These are phyloP conservation scores for Ruditapes philippinarum DNA, from an alignment of 1,140 invertebrate species.

Conservation along the genomic window DNA sequence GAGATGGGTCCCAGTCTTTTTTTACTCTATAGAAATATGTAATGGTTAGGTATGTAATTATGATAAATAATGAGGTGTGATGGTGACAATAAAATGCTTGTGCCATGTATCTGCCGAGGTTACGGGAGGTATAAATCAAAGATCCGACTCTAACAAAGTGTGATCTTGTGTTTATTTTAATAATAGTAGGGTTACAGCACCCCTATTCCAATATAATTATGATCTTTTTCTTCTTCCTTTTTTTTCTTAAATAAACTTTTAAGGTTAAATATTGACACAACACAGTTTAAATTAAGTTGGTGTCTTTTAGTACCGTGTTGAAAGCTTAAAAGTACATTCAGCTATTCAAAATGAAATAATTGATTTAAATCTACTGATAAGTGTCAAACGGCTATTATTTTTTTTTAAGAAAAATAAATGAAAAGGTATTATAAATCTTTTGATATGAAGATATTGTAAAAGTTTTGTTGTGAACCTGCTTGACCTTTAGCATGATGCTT, in stretches of 20 bases:
- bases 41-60: not conserved
- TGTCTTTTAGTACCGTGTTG: too few species aligned
- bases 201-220: too few species aligned
- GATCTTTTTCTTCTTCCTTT: not conserved
- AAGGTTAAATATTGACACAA: not conserved
- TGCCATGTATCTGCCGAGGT: not conserved
- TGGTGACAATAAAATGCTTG: not conserved
- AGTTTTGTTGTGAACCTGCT: too few species aligned
- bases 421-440: too few species aligned
- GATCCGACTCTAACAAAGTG: not conserved
- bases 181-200: not conserved
- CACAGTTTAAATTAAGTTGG: not conserved
- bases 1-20: not conserved
- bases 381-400: too few species aligned
- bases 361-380: too few species aligned
- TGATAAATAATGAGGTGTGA: not conserved
- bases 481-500: too few species aligned
- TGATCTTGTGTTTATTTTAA: not conserved
- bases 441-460: too few species aligned
- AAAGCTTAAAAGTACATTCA: too few species aligned
- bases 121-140: not conserved
- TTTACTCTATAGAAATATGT: not conserved
- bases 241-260: not conserved
- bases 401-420: too few species aligned
- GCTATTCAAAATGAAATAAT: too few species aligned